Conservation (phyloP, 2,888 invertebrate genomes). For the Phorcus lineatus region DNA sequence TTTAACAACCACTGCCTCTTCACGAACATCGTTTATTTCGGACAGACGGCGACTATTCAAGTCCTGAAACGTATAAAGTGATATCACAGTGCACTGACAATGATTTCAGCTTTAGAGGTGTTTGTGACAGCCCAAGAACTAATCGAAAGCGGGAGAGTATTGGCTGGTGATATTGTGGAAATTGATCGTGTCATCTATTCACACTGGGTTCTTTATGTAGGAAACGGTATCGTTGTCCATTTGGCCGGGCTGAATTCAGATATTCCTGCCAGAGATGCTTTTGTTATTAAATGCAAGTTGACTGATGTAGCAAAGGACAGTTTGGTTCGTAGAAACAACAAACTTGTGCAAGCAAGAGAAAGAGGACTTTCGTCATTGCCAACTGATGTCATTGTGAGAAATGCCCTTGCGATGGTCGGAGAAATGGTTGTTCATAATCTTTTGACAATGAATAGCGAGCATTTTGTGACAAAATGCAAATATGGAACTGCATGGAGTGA, state of each 20-base stretch:
- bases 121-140: slow-evolving; percentile 9
- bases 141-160: slow-evolving; percentile 28
- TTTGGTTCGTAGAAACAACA: slow-evolving; percentile 68
- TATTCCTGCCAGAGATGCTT: slow-evolving; percentile 45
- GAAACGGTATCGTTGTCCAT: slow-evolving; percentile 61
- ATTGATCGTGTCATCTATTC: slow-evolving; percentile 64
- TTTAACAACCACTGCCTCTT: no score
- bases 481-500: slow-evolving; percentile 69
- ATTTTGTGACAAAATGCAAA: slow-evolving; percentile 68
- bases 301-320: slow-evolving; percentile 52
- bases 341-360: slow-evolving; percentile 62
- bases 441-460: slow-evolving; percentile 65
- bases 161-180: slow-evolving; percentile 63
- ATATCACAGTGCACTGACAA: neutral
- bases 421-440: slow-evolving; percentile 62
- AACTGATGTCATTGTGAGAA: slow-evolving; percentile 48
- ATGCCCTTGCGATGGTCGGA: slow-evolving; percentile 48
- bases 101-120: neutral
- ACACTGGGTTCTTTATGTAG: slow-evolving; percentile 66
- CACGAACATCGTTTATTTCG: no score
- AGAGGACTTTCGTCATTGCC: slow-evolving; percentile 51
- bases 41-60: no score
- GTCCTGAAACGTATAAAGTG: no score
- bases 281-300: slow-evolving; percentile 47
- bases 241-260: slow-evolving; percentile 51